Conservation (phyloP, 2,888 invertebrate species). For the Ethmia dodecea region DNA sequence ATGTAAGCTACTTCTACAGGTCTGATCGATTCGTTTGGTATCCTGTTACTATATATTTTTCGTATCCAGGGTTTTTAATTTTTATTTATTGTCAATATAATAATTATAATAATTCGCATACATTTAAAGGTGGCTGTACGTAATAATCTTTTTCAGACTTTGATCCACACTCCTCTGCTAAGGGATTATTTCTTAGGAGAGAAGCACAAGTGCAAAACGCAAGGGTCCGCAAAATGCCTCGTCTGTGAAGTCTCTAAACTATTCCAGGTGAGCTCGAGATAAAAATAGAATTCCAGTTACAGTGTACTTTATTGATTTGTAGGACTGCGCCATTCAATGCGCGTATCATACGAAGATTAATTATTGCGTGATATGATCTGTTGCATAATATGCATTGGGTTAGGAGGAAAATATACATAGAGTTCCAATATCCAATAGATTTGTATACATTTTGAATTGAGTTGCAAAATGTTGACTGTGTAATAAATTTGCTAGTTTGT, state of each 20-base stretch:
- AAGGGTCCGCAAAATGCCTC: slow-evolving; percentile 87
- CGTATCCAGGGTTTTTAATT: too few species aligned
- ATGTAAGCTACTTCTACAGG: too few species aligned
- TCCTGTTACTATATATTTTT: too few species aligned
- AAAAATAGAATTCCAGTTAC: slow-evolving; percentile 3
- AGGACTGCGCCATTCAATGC: slow-evolving; percentile 1
- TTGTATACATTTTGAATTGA: too few species aligned
- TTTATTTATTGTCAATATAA: neutral
- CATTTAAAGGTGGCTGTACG: neutral
- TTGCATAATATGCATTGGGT: too few species aligned
- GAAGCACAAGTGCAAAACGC: slow-evolving; percentile 89
- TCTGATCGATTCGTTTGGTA: too few species aligned
- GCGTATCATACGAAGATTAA: neutral
- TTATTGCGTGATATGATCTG: too few species aligned
- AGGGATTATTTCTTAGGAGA: slow-evolving; percentile 97
- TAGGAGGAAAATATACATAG: too few species aligned
- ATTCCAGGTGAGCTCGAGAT: slow-evolving; percentile 86
- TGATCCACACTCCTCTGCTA: slow-evolving; percentile 96
- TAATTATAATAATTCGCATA: neutral
- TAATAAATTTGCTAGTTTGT: too few species aligned
- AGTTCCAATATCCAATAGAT: too few species aligned
- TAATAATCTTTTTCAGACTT: slow-evolving; percentile 71
- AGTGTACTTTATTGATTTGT: slow-evolving; percentile 7
- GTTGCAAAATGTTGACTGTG: too few species aligned
- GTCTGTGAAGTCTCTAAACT: slow-evolving; percentile 97